Conservation (phyloP, 2,797 vertebrate species). For the Notolepis coatsorum region DNA sequence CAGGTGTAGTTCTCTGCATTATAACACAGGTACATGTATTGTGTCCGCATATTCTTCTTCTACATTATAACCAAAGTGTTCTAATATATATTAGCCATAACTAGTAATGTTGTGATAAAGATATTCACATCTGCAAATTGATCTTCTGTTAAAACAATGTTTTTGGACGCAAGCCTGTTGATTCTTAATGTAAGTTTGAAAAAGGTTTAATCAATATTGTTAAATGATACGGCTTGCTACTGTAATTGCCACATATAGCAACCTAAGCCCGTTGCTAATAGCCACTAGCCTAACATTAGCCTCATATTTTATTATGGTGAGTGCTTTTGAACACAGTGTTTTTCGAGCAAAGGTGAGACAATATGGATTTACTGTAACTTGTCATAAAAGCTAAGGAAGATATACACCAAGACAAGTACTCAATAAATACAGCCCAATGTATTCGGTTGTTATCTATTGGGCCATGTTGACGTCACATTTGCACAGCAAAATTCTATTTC, state of each 20-base stretch:
- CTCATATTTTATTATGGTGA: constrained; percentile 55
- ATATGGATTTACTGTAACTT: constrained; percentile 62
- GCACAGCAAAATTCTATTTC: neutral
- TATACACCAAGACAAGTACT: no score
- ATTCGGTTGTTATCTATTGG: neutral
- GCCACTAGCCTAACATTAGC: constrained; percentile 5
- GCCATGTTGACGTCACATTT: neutral
- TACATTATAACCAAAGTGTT: no score
- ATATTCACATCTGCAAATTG: neutral
- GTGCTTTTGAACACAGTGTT: constrained; percentile 47
- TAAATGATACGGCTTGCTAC: neutral
- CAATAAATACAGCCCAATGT: constrained; percentile 10
- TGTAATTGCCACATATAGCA: neutral
- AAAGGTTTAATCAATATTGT: neutral
- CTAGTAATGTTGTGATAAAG: no score
- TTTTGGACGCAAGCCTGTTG: neutral
- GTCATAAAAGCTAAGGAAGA: constrained; percentile 39
- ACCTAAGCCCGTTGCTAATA: constrained; percentile 9
- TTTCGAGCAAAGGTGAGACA: constrained; percentile 45
- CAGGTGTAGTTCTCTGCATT: no score
- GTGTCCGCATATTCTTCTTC: no score
- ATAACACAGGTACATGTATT: no score
- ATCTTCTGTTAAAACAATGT: neutral
- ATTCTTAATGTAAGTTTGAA: neutral
- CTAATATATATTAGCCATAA: no score